phyloP scores from a whole-genome alignment of 2,113 vertebrate genomes.

The Hemibagrus wyckioides region DNA sequence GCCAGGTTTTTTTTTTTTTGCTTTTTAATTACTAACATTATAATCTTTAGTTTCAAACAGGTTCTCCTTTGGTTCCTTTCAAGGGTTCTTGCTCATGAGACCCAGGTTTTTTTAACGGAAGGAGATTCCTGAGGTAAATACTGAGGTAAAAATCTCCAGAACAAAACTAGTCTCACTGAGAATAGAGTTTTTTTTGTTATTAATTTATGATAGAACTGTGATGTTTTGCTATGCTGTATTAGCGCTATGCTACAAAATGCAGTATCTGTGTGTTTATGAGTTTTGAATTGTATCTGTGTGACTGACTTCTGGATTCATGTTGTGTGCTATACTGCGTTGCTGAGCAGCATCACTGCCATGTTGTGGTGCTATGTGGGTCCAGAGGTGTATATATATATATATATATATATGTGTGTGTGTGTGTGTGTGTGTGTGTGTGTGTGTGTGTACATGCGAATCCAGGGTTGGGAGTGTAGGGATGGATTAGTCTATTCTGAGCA shows the following conservation, averaged over 20 bases:
- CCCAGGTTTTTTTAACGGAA: background rate
- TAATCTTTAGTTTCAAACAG: background rate
- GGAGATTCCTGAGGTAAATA: background rate
- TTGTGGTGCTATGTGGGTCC: slow-evolving; percentile 20
- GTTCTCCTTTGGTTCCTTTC: background rate
- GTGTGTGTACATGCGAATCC: background rate
- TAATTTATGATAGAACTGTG: background rate
- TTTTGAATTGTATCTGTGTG: background rate
- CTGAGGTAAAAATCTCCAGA: background rate
- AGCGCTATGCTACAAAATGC: background rate
- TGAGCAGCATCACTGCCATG: background rate
- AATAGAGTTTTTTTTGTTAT: background rate
- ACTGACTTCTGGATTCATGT: background rate
- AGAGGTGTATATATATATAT: slow-evolving; percentile 19
- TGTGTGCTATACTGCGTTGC: background rate
- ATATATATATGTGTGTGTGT: background rate
- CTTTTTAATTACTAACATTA: background rate
- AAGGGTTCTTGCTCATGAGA: background rate
- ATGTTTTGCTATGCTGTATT: background rate
- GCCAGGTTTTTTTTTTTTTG: background rate
- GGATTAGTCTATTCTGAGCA: slow-evolving; percentile 59
- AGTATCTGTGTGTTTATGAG: background rate
- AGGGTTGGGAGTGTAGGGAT: slow-evolving; percentile 37
- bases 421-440: slow-evolving; percentile 20
- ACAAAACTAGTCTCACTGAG: background rate